phyloP scores from a whole-genome alignment of 2,888 invertebrate genomes.

The Ectemnius continuus region DNA sequence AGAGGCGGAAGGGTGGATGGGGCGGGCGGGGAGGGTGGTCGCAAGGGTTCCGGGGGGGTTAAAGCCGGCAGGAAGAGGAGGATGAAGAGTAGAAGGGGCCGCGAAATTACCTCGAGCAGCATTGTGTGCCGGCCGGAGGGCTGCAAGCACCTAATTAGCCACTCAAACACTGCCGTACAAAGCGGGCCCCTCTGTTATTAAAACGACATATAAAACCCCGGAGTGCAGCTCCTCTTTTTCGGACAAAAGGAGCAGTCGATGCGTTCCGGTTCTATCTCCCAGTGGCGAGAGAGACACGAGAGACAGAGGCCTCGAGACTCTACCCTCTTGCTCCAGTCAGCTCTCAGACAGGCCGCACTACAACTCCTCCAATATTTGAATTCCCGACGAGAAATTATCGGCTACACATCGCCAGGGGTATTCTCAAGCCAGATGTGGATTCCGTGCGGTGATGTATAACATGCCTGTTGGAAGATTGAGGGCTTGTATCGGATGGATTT shows the following conservation, averaged over 20 bases:
- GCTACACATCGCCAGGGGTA: no score
- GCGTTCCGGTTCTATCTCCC: conserved; percentile 3
- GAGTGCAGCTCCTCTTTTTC: conserved; percentile 22
- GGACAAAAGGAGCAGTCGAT: conserved; percentile 50
- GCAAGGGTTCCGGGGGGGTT: conserved; percentile 21
- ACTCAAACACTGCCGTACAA: conserved; percentile 70
- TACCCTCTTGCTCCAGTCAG: background rate
- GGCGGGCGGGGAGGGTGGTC: background rate
- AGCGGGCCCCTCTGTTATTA: conserved; percentile 66
- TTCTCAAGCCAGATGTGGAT: no score
- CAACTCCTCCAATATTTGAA: background rate
- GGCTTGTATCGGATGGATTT: no score
- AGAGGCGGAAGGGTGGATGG: conserved; percentile 12
- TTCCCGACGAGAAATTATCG: conserved; percentile 1
- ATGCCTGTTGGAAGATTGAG: no score
- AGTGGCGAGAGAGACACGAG: background rate
- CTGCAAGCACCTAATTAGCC: conserved; percentile 70
- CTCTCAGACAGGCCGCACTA: background rate
- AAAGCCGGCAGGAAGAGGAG: conserved; percentile 15
- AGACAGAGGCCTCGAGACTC: background rate
- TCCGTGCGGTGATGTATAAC: no score
- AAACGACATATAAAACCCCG: conserved; percentile 65
- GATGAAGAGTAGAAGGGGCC: conserved; percentile 48
- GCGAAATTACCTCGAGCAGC: conserved; percentile 65
- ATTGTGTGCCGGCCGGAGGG: conserved; percentile 62